A percentile compares a stretch with the other conserved stretches of the same genome.
Evolutionary conservation across 2,797 vertebrate species (phyloP).

Genomic region (Sebastes matsubarae): DNA sequence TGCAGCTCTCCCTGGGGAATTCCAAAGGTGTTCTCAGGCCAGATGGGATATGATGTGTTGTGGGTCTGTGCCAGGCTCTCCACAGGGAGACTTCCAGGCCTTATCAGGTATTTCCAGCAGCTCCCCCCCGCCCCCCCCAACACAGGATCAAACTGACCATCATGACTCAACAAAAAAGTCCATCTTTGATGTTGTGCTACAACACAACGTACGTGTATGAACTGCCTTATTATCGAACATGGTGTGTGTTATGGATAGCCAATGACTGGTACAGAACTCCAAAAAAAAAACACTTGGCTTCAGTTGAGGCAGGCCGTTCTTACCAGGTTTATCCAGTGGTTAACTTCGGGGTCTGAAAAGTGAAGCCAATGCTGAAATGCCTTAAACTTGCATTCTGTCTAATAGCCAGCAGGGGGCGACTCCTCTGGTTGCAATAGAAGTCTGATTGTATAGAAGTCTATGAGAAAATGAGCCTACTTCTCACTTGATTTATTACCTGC

Average conservation of each 20-base stretch:
- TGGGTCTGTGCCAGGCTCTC: constrained; percentile 21
- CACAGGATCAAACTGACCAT: constrained; percentile 4
- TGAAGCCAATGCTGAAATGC: too few species aligned
- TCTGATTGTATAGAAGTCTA: too few species aligned
- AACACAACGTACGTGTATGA: background rate
- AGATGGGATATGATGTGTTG: constrained; percentile 17
- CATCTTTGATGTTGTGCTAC: background rate
- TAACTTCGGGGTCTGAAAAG: rapidly evolving
- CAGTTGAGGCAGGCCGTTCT: background rate
- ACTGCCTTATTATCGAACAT: background rate
- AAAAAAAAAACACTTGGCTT: background rate
- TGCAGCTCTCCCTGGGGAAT: background rate
- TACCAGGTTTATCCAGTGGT: background rate
- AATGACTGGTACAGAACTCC: background rate
- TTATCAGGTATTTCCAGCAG: constrained; percentile 27
- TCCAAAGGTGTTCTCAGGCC: background rate
- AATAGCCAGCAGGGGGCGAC: too few species aligned
- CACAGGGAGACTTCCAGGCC: constrained; percentile 10
- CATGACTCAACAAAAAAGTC: background rate
- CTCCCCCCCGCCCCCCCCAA: background rate
- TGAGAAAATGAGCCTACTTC: too few species aligned
- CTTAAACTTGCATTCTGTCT: too few species aligned
- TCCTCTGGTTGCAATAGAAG: too few species aligned
- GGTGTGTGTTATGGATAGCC: background rate
- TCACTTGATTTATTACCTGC: too few species aligned